Base-by-base conservation (phyloP, 2,113 vertebrate species). In the Gobius niger region DNA sequence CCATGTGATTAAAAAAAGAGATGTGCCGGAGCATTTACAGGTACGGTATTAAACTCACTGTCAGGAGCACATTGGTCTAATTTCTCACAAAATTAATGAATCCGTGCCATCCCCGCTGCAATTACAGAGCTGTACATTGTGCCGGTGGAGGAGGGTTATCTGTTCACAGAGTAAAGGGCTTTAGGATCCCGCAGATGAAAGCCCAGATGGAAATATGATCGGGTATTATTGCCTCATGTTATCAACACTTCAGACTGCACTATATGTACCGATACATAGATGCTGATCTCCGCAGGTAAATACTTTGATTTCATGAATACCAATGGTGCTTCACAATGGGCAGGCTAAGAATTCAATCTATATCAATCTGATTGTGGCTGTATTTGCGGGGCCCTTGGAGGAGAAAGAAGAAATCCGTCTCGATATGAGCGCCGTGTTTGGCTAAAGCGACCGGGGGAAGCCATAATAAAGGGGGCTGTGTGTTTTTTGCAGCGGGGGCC, bases 281-380 rank as follows among this genome's bases (percentile, higher is more conserved):
- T 89, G 85, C 90, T 88, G 86, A 90, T 89, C 83, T 83, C 65
- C 24, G 34, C 73, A 82, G 83, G 82, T 90, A 90, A 90, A 90
- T 89, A 85, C 85, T 76, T 81, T 87, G 82, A 87, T 89, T 89
- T 86, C 85, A 90, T 89, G 88, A 90, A 91, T 90, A 89, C 81
- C 85, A 85, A 91, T 89, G 77, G 80, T 78, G 65, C 76, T 51
- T 77, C 83, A 86, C 86, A 87, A 86, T 82, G 75, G 84, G 67
- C 72, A 75, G 72, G 82, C 51, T 83, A 81, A 75, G 82, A 84
- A 89, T 88, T 85, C 85, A 88, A 84, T 89, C 86, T 86, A 79
- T 85, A 87, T 85, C 86, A 84, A 82, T 87, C 78, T 80, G 84
- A 86, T 89, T 82, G 75, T 54, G 70, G 13, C 57, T 74, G 82